These are phyloP conservation scores for Tenrec ecaudatus DNA, from an alignment of 2,113 vertebrate genomes.

Conservation along the genomic window DNA sequence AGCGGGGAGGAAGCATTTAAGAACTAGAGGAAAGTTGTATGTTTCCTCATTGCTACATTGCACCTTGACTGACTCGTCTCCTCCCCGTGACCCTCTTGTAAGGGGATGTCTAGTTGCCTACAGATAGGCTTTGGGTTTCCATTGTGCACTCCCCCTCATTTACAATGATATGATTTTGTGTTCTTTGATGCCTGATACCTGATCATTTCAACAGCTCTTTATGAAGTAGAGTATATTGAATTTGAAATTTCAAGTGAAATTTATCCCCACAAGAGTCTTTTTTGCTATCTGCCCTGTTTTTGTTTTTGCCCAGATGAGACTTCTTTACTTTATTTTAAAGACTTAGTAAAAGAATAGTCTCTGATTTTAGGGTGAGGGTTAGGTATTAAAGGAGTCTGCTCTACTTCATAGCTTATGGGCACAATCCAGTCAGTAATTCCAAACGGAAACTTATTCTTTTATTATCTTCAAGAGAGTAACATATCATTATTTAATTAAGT, in stretches of 20 bases:
- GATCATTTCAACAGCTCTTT: neutral
- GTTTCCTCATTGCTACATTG: no score
- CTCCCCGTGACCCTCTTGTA: no score
- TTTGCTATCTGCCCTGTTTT: neutral
- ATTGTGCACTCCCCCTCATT: no score
- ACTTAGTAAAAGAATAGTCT: neutral
- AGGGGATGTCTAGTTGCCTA: no score
- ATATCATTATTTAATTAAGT: neutral
- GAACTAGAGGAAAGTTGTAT: no score
- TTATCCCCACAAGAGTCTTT: neutral
- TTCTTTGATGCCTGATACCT: no score
- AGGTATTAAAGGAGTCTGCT: neutral
- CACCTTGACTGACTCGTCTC: no score
- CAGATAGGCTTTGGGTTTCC: no score
- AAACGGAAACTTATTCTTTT: constrained; percentile 11
- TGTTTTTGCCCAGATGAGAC: neutral
- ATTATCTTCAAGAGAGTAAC: neutral
- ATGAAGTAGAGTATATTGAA: neutral
- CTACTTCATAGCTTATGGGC: neutral
- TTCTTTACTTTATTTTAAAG: neutral
- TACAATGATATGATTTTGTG: no score
- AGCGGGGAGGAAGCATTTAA: no score
- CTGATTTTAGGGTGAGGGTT: neutral
- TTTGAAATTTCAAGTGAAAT: neutral
- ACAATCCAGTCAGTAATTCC: neutral